Base-by-base conservation (phyloP, 2,797 vertebrate species). In the Microctenopoma lineatum region DNA sequence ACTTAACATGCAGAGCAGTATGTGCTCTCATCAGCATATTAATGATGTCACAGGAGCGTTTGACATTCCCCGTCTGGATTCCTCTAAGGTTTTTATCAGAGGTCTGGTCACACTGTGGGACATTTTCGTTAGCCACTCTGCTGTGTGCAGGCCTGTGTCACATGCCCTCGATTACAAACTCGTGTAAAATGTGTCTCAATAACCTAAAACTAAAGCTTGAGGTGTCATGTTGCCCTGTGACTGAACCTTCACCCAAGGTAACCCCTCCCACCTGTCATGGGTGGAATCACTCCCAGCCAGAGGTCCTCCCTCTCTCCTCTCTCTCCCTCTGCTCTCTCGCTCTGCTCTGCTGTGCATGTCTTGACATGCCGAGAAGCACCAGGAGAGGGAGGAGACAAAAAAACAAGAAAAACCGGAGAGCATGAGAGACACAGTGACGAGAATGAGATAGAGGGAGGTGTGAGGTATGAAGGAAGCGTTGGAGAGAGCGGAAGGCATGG, bases 191-290 rank as follows among this genome's bases (percentile, higher is more conserved):
- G n/a, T 18, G 7, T 18, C n/a, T 18, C 2, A 41, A 4, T 61
- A 29, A 71, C 36, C 41, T 55, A 1, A 67, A 69, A 32, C 44
- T 39, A 48, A 47, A 41, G 48, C 63, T 56, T 5, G 44, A 75
- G 71, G 79, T 68, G 66, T 59, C 66, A 32, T 25, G 38, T 65
- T 87, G 78, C 66, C 85, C 82, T 56, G 55, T 16, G 34, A 54
- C 62, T 89, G 90, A 93, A 92, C 92, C 90, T 90, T 89, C 88
- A 93, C 88, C 90, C 65, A 79, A 85, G 78, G 80, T 81, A 85
- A 86, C 70, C 66, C 80, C 74, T 82, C 83, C 91, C 79, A 70
- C 76, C 70, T 79, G 66, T 78, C 67, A 80, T 50, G 67, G 63
- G 77, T 50, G 50, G 46, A 70, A 63, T 60, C 4, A 7, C 67